Evolutionary conservation across 2,797 vertebrate genomes (phyloP).

Genomic region (Sphenopsis melanotis): DNA sequence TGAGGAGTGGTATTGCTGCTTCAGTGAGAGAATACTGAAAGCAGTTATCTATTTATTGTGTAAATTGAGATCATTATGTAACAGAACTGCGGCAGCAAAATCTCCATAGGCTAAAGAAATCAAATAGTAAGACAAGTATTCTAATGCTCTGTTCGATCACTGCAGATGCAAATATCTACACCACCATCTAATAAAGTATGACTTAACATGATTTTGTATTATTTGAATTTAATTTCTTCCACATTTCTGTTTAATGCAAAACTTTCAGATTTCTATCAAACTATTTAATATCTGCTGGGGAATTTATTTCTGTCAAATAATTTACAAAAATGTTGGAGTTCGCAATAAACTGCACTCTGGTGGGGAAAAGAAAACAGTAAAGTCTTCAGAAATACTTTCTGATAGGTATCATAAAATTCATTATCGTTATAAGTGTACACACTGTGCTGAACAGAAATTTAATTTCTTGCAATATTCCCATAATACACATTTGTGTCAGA

Average conservation of each 20-base stretch:
- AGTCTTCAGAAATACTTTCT: not conserved
- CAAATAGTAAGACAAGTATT: not conserved
- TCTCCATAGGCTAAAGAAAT: not conserved
- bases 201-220: not conserved
- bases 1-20: not conserved
- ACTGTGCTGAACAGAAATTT: not conserved
- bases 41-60: not conserved
- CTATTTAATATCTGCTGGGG: not conserved
- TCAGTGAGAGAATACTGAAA: not conserved
- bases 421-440: not conserved
- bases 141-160: not conserved
- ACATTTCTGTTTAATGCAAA: not conserved
- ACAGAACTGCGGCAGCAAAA: not conserved
- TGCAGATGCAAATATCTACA: not conserved
- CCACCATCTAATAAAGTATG: not conserved
- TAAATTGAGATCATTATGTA: not conserved
- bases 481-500: not conserved
- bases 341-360: not conserved
- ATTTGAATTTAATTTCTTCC: not conserved
- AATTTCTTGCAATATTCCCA: not conserved
- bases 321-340: not conserved
- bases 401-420: not conserved
- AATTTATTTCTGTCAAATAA: constrained; percentile 15
- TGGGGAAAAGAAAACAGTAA: not conserved
- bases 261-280: not conserved